Evolutionary conservation across 2,113 vertebrate species (phyloP), one percentile per base, ranked within the genome.

Genomic region (Dipodomys ordii): DNA sequence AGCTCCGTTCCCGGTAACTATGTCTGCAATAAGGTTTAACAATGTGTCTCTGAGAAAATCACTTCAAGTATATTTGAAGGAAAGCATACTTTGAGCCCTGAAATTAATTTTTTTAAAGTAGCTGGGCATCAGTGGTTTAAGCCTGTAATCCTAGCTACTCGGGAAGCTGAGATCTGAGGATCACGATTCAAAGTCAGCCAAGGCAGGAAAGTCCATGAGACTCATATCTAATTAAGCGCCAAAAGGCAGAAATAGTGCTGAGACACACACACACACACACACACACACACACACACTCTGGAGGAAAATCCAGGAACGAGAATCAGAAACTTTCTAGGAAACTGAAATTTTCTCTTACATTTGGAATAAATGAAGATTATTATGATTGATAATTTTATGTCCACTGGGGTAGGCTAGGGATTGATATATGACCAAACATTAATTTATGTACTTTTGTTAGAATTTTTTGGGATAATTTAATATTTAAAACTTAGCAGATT

Each of bases 321-420:
- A 16, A 88, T 32, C 60, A 49, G 18, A 57, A 32, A 22, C 19
- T 23, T 35, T 57, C 15, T 9, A 12, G 27, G 65, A 13, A 77
- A 27, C 4, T 28, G 18, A 35, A 30, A 3, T 65, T 89, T 88
- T 53, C 71, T 32, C 82, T 81, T 7, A 22, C 28, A 71, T 74
- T 92, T 89, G 11, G 7, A 78, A n/a, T 67, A 67, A 60, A 78
- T 39, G 67, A 67, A 92, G 72, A 4, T 72, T 91, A 91, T 35
- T 30, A 15, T n/a, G 20, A 67, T 83, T 28, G 16, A 15, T 49
- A 20, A 83, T 83, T 32, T 60, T 62, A 73, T 68, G 35, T 69
- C 19, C 69, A 18, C 10, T 25, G n/a, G 16, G n/a, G 35, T 28
- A 32, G 79, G 46, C 32, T 20, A 67, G 9, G n/a, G 2, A 71